Conservation (phyloP, 2,113 vertebrate species). For the Anolis sagrei region DNA sequence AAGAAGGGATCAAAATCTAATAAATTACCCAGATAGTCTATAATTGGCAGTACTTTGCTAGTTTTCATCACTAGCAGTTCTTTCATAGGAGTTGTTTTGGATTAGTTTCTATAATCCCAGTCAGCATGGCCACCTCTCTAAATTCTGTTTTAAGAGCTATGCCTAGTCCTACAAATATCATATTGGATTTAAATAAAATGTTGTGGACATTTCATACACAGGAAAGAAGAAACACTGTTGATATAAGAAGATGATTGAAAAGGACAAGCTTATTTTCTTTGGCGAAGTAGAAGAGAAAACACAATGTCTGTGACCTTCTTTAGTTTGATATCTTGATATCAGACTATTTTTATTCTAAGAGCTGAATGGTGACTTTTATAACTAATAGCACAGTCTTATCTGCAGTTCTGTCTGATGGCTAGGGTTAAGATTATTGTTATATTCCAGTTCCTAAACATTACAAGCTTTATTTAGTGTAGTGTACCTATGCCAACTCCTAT, state of each 20-base stretch:
- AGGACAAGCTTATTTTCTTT: background rate
- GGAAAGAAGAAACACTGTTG: background rate
- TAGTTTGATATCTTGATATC: background rate
- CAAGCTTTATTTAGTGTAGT: too few species aligned
- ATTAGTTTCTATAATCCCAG: too few species aligned
- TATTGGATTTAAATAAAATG: background rate
- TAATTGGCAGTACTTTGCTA: too few species aligned
- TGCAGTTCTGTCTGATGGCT: background rate
- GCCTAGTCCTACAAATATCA: background rate
- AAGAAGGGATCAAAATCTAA: too few species aligned
- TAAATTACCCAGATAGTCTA: too few species aligned
- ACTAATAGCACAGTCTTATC: background rate
- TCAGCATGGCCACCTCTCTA: too few species aligned
- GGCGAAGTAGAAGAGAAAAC: background rate
- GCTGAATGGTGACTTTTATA: background rate
- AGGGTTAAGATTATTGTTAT: background rate
- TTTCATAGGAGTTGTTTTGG: too few species aligned
- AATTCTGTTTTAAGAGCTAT: too few species aligned
- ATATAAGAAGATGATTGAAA: slow-evolving; percentile 3
- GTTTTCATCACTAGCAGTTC: too few species aligned
- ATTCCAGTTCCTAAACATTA: background rate
- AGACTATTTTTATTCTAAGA: background rate
- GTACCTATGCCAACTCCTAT: too few species aligned
- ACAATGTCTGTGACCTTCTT: background rate
- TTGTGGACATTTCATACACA: background rate